These are phyloP conservation scores for Papilio helenus DNA, from an alignment of 1,140 invertebrate genomes.

Conservation along the genomic window DNA sequence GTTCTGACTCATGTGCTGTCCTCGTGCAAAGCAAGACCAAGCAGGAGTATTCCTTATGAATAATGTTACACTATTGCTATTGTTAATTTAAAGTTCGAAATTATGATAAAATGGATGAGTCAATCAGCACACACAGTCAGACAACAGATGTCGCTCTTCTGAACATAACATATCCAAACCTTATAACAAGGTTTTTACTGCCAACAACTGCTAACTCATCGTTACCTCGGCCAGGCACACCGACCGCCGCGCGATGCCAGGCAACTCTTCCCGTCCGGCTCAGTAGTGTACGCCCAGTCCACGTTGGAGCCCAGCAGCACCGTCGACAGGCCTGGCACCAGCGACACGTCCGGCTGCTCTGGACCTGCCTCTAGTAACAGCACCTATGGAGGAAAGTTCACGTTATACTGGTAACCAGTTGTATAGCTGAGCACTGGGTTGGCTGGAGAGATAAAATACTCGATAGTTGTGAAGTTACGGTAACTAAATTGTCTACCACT, in stretches of 20 bases:
- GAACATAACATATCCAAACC: background rate
- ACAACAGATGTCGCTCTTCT: background rate
- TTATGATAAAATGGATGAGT: background rate
- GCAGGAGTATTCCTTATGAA: background rate
- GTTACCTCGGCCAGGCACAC: constrained; percentile 86
- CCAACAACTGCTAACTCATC: background rate
- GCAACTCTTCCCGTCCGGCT: constrained; percentile 76
- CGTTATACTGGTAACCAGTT: background rate
- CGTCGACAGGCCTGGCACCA: constrained; percentile 84
- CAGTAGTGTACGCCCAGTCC: constrained; percentile 87
- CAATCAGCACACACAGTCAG: too few relatives aligned
- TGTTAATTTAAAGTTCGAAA: background rate
- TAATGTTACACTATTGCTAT: background rate
- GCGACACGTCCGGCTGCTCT: constrained; percentile 87
- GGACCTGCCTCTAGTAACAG: constrained; percentile 89
- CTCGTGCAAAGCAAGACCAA: too few relatives aligned
- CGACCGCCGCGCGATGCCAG: constrained; percentile 67
- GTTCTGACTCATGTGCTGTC: too few relatives aligned
- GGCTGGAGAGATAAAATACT: too few relatives aligned
- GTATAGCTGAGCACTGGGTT: too few relatives aligned
- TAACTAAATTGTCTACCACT: too few relatives aligned
- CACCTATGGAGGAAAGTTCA: constrained; percentile 77
- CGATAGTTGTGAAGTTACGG: too few relatives aligned
- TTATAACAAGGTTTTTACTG: too few relatives aligned
- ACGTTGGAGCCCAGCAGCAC: constrained; percentile 80